A percentile compares a stretch with the other conserved stretches of the same genome.
These are phyloP conservation scores for Mya arenaria DNA, from an alignment of 1,140 invertebrate genomes.

Conservation along the genomic window DNA sequence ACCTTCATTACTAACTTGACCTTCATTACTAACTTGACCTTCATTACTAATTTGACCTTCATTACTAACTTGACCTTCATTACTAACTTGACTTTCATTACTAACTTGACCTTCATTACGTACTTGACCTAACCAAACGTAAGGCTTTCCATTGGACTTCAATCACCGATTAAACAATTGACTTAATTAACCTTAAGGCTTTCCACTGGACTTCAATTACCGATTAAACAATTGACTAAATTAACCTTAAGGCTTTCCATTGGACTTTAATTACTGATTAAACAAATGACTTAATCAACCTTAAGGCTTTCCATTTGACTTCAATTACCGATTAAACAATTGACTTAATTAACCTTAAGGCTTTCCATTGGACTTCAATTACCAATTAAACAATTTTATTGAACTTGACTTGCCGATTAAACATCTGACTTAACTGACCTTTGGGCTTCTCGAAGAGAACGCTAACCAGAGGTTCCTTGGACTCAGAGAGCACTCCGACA, in stretches of 20 bases:
- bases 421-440: background rate
- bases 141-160: too few relatives aligned
- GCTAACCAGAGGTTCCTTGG: constrained; percentile 69
- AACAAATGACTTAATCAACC: background rate
- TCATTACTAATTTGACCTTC: too few relatives aligned
- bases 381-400: background rate
- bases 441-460: constrained; percentile 61
- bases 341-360: background rate
- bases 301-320: background rate
- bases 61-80: too few relatives aligned
- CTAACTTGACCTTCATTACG: too few relatives aligned
- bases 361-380: too few relatives aligned
- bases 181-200: background rate
- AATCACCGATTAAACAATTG: too few relatives aligned
- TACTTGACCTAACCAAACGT: too few relatives aligned
- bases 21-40: background rate
- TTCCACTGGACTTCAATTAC: background rate
- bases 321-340: background rate
- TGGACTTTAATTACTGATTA: too few relatives aligned
- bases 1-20: background rate
- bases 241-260: too few relatives aligned
- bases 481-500: constrained; percentile 62
- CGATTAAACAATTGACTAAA: too few relatives aligned
- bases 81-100: too few relatives aligned
- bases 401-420: background rate